Percentiles rank a stretch among this genome's conserved stretches.
Evolutionary conservation across 2,113 vertebrate species (phyloP).

Genomic region (Rallus limicola): DNA sequence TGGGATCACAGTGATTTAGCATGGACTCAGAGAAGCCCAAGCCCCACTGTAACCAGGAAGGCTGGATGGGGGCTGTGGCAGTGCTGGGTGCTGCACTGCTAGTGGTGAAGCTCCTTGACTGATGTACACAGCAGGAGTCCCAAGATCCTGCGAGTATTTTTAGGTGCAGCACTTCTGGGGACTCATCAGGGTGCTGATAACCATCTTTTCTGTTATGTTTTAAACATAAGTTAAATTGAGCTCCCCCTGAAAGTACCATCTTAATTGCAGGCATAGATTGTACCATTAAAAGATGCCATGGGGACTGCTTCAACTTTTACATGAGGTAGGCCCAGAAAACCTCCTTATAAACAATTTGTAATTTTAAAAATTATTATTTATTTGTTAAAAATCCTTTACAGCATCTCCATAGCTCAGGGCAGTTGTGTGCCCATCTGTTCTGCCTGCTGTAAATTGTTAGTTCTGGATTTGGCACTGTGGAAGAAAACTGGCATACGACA

Average conservation of each 20-base stretch:
- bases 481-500: constrained; percentile 10
- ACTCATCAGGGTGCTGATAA: background rate
- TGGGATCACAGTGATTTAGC: background rate
- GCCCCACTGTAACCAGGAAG: background rate
- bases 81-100: background rate
- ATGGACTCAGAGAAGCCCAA: background rate
- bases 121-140: rapidly evolving
- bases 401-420: constrained; percentile 35
- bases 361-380: background rate
- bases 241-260: background rate
- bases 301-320: background rate
- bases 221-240: background rate
- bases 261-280: background rate
- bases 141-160: background rate
- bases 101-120: background rate
- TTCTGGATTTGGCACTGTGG: constrained; percentile 34
- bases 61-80: background rate
- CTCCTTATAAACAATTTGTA: background rate
- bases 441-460: constrained; percentile 43
- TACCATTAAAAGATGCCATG: background rate
- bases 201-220: background rate
- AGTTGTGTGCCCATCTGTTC: constrained; percentile 56
- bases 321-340: background rate
- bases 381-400: constrained; percentile 37
- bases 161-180: background rate